A percentile compares a stretch with the other conserved stretches of the same genome.
Evolutionary conservation across 1,140 invertebrate genomes (phyloP).

Genomic region (Epicauta chinensis): DNA sequence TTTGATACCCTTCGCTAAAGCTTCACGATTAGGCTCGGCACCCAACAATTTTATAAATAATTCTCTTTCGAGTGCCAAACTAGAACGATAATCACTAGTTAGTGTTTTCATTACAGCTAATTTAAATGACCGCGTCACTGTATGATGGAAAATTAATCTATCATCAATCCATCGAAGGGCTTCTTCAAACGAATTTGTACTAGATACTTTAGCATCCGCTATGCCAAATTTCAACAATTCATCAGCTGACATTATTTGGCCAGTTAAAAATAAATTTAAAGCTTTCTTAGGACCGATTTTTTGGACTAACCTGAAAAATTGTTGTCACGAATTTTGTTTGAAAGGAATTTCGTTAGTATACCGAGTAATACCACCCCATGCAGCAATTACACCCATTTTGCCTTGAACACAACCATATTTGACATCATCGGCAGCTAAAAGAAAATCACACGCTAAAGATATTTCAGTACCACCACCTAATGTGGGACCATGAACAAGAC

Average conservation of each 20-base stretch:
- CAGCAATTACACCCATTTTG: slow-evolving; percentile 52
- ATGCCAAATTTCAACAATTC: slow-evolving; percentile 4
- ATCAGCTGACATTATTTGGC: slow-evolving; percentile 4
- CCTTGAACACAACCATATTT: slow-evolving; percentile 53
- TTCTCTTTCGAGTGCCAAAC: background rate
- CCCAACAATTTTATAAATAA: slow-evolving; percentile 5
- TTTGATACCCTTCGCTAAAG: slow-evolving; percentile 8
- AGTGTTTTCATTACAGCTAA: background rate
- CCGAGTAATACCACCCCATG: slow-evolving; percentile 48
- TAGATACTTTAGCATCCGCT: slow-evolving; percentile 1
- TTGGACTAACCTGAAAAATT: slow-evolving; percentile 4
- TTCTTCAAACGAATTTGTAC: background rate
- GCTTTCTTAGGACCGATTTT: slow-evolving; percentile 6
- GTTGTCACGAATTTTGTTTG: background rate
- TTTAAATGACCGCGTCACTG: slow-evolving; percentile 5
- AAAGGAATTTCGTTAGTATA: background rate
- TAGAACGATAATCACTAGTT: background rate
- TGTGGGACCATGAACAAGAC: slow-evolving; percentile 49
- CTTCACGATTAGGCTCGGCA: slow-evolving; percentile 5
- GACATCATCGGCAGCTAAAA: slow-evolving; percentile 44
- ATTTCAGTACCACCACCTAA: slow-evolving; percentile 59
- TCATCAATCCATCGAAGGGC: slow-evolving; percentile 2
- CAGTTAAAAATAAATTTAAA: slow-evolving; percentile 6
- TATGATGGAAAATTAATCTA: background rate
- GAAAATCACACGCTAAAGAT: slow-evolving; percentile 50